Conservation (phyloP, 2,113 vertebrate genomes). For the Ploceus nigricollis region DNA sequence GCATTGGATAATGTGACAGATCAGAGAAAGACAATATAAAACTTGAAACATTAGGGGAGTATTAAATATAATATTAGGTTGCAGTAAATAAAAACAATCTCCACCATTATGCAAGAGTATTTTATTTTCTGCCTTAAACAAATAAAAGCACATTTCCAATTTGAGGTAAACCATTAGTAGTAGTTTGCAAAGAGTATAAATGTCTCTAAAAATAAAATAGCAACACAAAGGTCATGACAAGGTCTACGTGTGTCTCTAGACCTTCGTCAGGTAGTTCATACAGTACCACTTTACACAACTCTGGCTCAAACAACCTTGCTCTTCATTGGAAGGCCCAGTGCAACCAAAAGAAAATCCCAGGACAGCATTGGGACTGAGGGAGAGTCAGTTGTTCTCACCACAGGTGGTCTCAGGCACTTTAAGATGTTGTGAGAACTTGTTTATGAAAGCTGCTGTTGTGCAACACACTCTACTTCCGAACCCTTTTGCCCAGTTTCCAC, state of each 20-base stretch:
- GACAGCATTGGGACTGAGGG: not conserved
- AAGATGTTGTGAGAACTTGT: not conserved
- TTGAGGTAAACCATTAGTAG: slow-evolving; percentile 71
- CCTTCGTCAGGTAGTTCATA: slow-evolving; percentile 48
- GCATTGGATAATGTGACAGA: not conserved
- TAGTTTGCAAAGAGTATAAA: slow-evolving; percentile 61
- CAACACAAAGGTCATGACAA: not conserved
- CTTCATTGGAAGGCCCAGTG: slow-evolving; percentile 16
- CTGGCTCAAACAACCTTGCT: not conserved
- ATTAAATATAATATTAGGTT: not conserved
- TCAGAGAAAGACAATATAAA: not conserved
- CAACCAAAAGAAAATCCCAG: slow-evolving; percentile 7
- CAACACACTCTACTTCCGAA: not conserved
- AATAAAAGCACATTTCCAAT: slow-evolving; percentile 61
- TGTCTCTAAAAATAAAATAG: slow-evolving; percentile 26
- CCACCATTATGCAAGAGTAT: slow-evolving; percentile 41
- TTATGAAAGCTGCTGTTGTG: slow-evolving; percentile 14
- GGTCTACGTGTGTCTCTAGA: slow-evolving; percentile 29
- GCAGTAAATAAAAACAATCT: not conserved
- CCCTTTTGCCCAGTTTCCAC: not conserved
- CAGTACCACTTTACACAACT: slow-evolving; percentile 19
- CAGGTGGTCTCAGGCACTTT: slow-evolving; percentile 37
- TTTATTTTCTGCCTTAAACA: slow-evolving; percentile 70
- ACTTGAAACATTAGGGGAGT: not conserved
- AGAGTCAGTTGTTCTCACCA: not conserved